A percentile compares a stretch with the other conserved stretches of the same genome.
Evolutionary conservation across 2,888 invertebrate genomes (phyloP).

Genomic region (Rhagophthalmus giganteus): DNA sequence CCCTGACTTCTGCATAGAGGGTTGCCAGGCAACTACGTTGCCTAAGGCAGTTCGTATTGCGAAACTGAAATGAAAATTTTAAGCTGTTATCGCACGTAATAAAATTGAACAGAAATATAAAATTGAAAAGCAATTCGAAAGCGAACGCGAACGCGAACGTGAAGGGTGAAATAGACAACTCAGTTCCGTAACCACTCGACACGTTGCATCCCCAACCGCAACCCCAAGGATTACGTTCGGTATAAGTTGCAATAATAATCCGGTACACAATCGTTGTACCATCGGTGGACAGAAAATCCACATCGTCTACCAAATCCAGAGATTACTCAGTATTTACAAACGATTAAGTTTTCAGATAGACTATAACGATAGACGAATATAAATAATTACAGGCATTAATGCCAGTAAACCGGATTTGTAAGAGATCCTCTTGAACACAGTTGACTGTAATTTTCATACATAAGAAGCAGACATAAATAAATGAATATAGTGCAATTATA

Average conservation of each 20-base stretch:
- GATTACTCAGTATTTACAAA: constrained; percentile 34
- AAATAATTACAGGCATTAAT: constrained; percentile 19
- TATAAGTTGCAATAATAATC: constrained; percentile 35
- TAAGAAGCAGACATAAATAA: background rate
- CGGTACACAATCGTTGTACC: constrained; percentile 36
- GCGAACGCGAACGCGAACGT: no score
- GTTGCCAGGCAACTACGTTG: constrained; percentile 50
- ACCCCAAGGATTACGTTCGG: constrained; percentile 30
- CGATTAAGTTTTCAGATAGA: constrained; percentile 32
- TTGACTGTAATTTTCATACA: background rate
- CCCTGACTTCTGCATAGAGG: constrained; percentile 42
- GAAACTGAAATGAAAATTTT: constrained; percentile 1
- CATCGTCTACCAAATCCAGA: constrained; percentile 13
- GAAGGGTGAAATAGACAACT: background rate
- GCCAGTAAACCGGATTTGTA: background rate
- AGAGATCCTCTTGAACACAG: background rate
- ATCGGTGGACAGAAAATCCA: constrained; percentile 25
- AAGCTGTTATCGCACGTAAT: background rate
- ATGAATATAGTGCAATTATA: background rate
- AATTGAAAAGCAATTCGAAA: background rate
- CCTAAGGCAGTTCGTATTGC: constrained; percentile 38
- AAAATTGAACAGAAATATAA: no score
- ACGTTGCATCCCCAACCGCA: constrained; percentile 13
- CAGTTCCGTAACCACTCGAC: no score
- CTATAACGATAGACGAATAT: constrained; percentile 16